phyloP scores from a whole-genome alignment of 1,140 invertebrate species.

The Melanaphis sacchari region DNA sequence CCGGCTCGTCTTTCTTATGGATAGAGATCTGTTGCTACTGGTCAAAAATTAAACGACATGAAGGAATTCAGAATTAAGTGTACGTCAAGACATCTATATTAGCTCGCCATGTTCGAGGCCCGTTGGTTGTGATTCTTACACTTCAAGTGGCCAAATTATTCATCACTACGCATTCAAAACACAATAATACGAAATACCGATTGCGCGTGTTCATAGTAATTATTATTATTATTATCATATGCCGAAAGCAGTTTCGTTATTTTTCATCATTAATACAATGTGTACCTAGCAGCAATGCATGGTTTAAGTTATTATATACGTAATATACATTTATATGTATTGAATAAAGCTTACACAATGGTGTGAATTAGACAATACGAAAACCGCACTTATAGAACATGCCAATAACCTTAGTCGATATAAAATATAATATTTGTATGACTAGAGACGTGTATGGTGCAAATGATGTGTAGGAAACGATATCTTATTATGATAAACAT shows the following conservation, averaged over 20 bases:
- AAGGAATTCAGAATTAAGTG: neutral
- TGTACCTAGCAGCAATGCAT: neutral
- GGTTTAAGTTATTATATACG: neutral
- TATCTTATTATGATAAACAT: neutral
- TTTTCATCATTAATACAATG: constrained; percentile 4
- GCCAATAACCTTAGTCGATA: neutral
- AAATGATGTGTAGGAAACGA: neutral
- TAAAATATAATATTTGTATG: neutral
- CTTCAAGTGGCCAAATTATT: neutral
- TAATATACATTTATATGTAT: neutral
- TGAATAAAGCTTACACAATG: neutral
- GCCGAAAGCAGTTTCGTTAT: neutral
- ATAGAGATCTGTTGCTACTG: neutral
- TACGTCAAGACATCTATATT: neutral
- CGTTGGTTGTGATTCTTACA: neutral
- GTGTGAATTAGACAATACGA: constrained; percentile 7
- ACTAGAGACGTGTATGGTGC: neutral
- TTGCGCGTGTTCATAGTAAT: neutral
- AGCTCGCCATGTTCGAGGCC: neutral
- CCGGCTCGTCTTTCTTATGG: neutral
- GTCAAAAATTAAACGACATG: neutral
- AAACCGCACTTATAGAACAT: neutral
- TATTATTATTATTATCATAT: neutral
- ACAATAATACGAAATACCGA: neutral
- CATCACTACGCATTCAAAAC: neutral